Percentiles rank a stretch among this genome's conserved stretches.
Evolutionary conservation across 2,888 invertebrate species (phyloP).

Genomic region (Ferdinandea cuprea): DNA sequence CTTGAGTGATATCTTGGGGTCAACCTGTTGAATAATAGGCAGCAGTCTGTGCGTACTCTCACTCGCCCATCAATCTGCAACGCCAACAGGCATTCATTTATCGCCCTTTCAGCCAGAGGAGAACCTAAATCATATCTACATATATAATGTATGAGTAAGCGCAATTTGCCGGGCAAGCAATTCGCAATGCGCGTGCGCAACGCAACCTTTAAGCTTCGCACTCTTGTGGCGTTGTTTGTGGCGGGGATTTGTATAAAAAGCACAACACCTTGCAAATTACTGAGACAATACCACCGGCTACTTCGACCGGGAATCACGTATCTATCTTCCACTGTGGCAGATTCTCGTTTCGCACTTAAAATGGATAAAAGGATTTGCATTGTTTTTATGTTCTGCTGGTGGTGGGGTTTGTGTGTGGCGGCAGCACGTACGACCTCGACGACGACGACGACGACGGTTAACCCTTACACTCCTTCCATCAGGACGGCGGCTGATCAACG

Average conservation of each 20-base stretch:
- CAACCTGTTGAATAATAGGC: conserved; percentile 42
- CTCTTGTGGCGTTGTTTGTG: conserved; percentile 18
- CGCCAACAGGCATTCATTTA: neutral
- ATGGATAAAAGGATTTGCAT: conserved; percentile 62
- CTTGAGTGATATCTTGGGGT: conserved; percentile 53
- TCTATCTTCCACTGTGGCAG: conserved; percentile 11
- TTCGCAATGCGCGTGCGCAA: conserved; percentile 52
- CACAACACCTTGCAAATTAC: conserved; percentile 58
- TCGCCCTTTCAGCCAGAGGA: conserved; percentile 10
- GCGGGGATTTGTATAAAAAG: conserved; percentile 67
- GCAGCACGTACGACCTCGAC: conserved; percentile 66
- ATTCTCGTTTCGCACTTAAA: too few species aligned
- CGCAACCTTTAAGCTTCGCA: conserved; percentile 62
- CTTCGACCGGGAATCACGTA: conserved; percentile 68
- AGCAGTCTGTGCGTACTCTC: neutral
- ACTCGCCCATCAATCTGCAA: conserved; percentile 11
- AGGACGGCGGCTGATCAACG: conserved; percentile 41
- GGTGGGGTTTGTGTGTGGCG: conserved; percentile 45
- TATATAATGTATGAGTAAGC: conserved; percentile 39
- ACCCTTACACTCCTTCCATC: conserved; percentile 25
- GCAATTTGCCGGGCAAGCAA: conserved; percentile 14
- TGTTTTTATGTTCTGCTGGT: conserved; percentile 33
- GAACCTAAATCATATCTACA: conserved; percentile 35
- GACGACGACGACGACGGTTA: conserved; percentile 36
- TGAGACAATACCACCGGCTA: conserved; percentile 62